Base-by-base conservation (phyloP, 2,113 vertebrate genomes). In the Aramus guarauna region DNA sequence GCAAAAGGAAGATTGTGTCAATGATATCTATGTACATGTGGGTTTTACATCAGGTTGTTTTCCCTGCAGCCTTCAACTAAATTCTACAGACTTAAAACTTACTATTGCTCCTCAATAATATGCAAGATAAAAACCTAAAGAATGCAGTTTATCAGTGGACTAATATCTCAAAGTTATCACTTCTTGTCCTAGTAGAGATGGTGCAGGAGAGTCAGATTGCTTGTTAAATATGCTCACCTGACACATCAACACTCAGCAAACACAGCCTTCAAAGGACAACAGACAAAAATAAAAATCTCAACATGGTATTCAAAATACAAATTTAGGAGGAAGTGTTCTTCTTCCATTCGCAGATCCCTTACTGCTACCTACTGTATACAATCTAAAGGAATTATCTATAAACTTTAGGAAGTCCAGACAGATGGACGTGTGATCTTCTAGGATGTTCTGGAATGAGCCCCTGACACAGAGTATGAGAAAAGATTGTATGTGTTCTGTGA, bases 1-100 rank as follows among this genome's bases (percentile, higher is more conserved):
- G 3, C 9, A 85, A 90, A 88, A 24, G 21, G 17, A 72, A 26
- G 34, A 30, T 21, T 60, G 9, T 15, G 27, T 26, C 36, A 66
- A 24, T 45, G 73, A 48, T 12, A 48, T 1, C 53, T 9, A 20
- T 0, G 47, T 1, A 62, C 8, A 24, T 0, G 4, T 3, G 7
- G 4, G 27, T 76, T 72, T 88, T 34, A 48, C 1, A 3, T 15
- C 5, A 45, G 37, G 13, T 30, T 82, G 37, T 43, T 79, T 88
- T 68, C n/a, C 43, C 75, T 24, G 52, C 10, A 84, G 37, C 15
- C 23, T 79, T 69, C 3, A 11, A 21, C 8, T 58, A 77, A 62
- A 67, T 55, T 72, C 30, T 69, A 30, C 15, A 32, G 18, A 22
- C 29, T 48, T 64, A 20, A 36, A 76, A 58, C 30, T 58, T n/a